phyloP scores from a whole-genome alignment of 1,140 invertebrate genomes.

The Meloidogyne exigua region DNA sequence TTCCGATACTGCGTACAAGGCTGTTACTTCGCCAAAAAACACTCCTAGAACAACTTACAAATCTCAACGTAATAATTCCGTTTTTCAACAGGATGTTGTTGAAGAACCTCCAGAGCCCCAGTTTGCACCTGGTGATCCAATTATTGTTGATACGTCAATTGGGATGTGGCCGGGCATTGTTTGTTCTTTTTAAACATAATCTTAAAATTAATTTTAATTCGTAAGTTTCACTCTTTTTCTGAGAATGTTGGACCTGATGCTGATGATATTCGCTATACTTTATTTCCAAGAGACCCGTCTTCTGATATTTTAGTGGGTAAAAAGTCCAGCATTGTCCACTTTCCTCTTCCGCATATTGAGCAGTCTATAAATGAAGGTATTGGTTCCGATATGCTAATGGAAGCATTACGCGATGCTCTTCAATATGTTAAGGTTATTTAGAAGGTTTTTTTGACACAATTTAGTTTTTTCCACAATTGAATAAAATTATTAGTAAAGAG shows the following conservation, averaged over 20 bases:
- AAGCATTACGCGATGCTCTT: slow-evolving; percentile 7
- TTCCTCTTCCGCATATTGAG: slow-evolving; percentile 26
- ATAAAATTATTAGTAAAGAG: too few relatives aligned
- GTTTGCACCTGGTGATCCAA: slow-evolving; percentile 10
- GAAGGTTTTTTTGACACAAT: background rate
- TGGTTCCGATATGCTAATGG: slow-evolving; percentile 18
- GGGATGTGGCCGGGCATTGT: slow-evolving; percentile 29
- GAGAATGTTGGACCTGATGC: background rate
- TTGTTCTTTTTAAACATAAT: background rate
- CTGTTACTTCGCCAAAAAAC: background rate
- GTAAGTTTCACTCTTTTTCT: slow-evolving; percentile 12
- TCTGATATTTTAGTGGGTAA: slow-evolving; percentile 4
- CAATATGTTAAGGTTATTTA: slow-evolving; percentile 8
- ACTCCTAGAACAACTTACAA: slow-evolving; percentile 11
- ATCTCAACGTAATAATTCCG: background rate
- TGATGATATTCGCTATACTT: slow-evolving; percentile 17
- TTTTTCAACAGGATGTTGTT: background rate
- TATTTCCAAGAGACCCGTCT: slow-evolving; percentile 20
- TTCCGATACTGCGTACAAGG: background rate
- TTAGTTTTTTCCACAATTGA: too few relatives aligned
- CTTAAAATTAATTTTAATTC: background rate
- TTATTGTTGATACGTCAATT: slow-evolving; percentile 20
- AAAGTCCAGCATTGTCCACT: slow-evolving; percentile 8
- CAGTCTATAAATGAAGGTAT: slow-evolving; percentile 26
- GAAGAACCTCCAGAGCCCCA: background rate